Evolutionary conservation across 2,888 invertebrate genomes (phyloP).

Genomic region (Rotaria sp.): DNA sequence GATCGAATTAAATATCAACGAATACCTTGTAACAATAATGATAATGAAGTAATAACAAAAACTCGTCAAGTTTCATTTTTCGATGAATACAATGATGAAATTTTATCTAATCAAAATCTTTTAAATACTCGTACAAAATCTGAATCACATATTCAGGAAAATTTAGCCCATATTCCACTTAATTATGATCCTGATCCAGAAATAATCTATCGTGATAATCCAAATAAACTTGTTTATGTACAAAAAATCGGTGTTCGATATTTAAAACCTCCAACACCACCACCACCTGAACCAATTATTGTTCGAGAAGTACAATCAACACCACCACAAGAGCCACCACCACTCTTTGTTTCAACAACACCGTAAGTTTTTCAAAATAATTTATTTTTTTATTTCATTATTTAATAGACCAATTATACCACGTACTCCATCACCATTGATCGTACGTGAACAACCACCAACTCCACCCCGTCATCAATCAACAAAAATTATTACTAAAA

Average conservation of each 20-base stretch:
- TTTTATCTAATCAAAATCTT: not conserved
- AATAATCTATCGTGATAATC: conserved; percentile 1
- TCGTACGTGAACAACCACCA: conserved; percentile 25
- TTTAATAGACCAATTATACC: not conserved
- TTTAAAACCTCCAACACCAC: conserved; percentile 20
- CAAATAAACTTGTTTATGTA: not conserved
- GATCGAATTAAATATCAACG: not conserved
- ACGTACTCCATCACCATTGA: not conserved
- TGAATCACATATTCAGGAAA: not conserved
- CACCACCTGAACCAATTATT: conserved; percentile 23
- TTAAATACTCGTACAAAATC: not conserved
- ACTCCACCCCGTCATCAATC: not conserved
- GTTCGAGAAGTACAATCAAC: not conserved
- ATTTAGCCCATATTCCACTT: not conserved
- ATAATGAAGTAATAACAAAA: not conserved
- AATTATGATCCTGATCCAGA: conserved; percentile 29
- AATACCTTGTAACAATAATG: not conserved
- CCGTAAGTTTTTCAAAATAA: not conserved
- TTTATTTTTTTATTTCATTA: not conserved
- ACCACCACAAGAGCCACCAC: not conserved
- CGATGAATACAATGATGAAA: not conserved
- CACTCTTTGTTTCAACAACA: not conserved
- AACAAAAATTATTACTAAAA: conserved; percentile 9
- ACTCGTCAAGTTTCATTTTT: not conserved
- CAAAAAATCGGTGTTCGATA: not conserved